These are phyloP conservation scores for Dendrocopos noguchii DNA, from an alignment of 2,113 vertebrate species.

Conservation along the genomic window DNA sequence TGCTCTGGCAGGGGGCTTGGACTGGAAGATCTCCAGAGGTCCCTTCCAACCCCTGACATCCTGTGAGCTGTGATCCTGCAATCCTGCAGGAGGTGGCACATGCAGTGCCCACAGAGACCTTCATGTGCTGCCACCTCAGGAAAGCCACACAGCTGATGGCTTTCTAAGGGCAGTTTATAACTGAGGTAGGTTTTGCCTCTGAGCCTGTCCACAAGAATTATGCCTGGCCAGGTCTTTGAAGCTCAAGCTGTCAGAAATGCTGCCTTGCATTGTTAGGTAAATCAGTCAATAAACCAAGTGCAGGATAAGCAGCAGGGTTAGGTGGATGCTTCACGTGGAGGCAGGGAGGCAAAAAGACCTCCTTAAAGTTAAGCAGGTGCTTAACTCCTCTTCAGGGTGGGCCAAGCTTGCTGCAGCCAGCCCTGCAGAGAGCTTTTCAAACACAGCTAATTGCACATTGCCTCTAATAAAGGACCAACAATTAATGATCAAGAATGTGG, in stretches of 20 bases:
- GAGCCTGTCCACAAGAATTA: neutral
- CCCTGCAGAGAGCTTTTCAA: neutral
- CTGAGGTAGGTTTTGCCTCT: neutral
- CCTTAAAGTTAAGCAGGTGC: neutral
- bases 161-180: neutral
- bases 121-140: rapidly evolving
- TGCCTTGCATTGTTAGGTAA: neutral
- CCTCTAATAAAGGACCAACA: neutral
- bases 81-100: neutral
- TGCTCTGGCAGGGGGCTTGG: too few relatives aligned
- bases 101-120: rapidly evolving
- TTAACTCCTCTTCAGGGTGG: neutral
- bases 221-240: neutral
- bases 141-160: neutral
- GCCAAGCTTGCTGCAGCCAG: neutral
- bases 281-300: neutral
- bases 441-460: neutral
- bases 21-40: too few relatives aligned
- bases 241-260: neutral
- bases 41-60: too few relatives aligned
- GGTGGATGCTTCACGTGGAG: neutral
- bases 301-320: neutral
- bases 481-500: neutral
- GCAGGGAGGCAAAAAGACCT: neutral
- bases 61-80: neutral